phyloP scores from a whole-genome alignment of 2,797 vertebrate genomes.

The Intellagama lesueurii region DNA sequence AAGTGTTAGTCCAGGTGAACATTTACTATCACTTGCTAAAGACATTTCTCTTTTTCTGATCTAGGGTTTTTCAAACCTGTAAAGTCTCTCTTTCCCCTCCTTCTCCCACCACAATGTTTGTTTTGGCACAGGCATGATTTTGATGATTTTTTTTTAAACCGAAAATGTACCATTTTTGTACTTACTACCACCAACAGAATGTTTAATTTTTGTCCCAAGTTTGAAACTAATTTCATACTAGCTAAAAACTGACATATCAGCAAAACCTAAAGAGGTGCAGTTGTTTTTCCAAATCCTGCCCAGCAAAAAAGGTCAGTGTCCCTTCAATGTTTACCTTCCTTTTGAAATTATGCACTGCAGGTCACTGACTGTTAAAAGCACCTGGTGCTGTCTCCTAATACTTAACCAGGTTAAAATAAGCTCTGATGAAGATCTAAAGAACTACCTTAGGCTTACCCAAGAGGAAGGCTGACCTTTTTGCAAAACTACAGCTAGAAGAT shows the following conservation, averaged over 20 bases:
- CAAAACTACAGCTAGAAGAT: background rate
- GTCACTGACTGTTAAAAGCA: slow-evolving; percentile 57
- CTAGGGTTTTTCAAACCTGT: background rate
- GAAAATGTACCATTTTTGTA: background rate
- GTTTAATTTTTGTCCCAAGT: slow-evolving; percentile 4
- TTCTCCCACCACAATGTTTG: background rate
- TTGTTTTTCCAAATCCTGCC: slow-evolving; percentile 22
- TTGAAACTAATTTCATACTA: background rate
- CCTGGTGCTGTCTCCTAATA: slow-evolving; percentile 58
- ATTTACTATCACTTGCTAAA: background rate
- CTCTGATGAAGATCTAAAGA: background rate
- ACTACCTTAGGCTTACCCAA: background rate
- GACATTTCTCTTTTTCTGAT: background rate
- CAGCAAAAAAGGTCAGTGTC: slow-evolving; percentile 48
- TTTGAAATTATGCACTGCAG: slow-evolving; percentile 35
- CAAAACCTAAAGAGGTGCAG: background rate
- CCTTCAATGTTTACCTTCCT: slow-evolving; percentile 42
- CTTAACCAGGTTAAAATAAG: slow-evolving; percentile 52
- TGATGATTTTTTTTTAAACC: background rate
- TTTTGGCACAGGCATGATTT: background rate
- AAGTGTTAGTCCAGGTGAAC: background rate
- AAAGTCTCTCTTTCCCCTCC: background rate
- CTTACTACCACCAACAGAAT: background rate
- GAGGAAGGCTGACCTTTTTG: background rate
- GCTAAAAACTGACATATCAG: background rate